These are phyloP conservation scores for Pteropus alecto DNA, from an alignment of 2,113 vertebrate species.

Conservation along the genomic window DNA sequence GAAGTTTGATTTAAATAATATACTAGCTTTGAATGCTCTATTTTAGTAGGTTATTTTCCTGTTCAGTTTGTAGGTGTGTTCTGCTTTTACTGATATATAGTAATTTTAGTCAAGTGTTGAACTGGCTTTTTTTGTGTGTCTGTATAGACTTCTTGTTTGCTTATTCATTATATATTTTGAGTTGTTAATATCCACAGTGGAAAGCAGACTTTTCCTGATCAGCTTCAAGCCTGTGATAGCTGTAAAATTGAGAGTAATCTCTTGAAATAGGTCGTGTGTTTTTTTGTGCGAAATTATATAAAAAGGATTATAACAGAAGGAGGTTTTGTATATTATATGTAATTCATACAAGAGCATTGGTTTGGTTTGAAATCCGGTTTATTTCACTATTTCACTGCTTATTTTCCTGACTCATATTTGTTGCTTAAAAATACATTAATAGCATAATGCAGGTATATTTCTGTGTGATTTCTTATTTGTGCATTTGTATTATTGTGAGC, in stretches of 20 bases:
- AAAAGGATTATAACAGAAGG: background rate
- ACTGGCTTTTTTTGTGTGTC: background rate
- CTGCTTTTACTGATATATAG: background rate
- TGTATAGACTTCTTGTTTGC: background rate
- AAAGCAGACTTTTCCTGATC: conserved; percentile 17
- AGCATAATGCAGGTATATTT: background rate
- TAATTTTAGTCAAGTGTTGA: conserved; percentile 55
- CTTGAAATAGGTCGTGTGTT: background rate
- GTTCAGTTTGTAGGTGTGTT: background rate
- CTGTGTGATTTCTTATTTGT: background rate
- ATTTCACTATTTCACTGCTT: background rate
- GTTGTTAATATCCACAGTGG: background rate
- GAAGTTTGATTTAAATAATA: conserved; percentile 51
- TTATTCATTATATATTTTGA: background rate
- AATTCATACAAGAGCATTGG: background rate
- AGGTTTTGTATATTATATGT: background rate
- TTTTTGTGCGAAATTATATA: background rate
- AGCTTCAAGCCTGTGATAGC: background rate
- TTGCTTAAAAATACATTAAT: background rate
- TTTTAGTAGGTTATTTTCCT: background rate
- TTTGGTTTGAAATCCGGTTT: conserved; percentile 10
- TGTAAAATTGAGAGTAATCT: background rate
- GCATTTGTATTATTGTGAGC: background rate
- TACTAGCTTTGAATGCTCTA: background rate
- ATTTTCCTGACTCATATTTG: background rate